Conservation (phyloP, 2,113 vertebrate genomes). For the Casuarius casuarius region DNA sequence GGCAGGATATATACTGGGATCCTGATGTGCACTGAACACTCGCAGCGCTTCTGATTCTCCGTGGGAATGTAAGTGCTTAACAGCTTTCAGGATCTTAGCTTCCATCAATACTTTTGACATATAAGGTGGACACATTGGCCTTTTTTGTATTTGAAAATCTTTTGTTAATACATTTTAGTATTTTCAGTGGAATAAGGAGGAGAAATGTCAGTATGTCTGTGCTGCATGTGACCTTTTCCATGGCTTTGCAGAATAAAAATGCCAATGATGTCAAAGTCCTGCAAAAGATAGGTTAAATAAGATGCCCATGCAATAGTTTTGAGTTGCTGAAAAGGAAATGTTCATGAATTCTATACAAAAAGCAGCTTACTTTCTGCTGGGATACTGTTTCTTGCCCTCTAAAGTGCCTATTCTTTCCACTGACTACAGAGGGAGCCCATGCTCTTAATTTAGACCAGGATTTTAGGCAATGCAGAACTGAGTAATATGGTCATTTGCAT, state of each 20-base stretch:
- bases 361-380: background rate
- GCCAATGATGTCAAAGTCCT: too few species aligned
- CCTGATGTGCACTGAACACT: background rate
- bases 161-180: background rate
- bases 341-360: background rate
- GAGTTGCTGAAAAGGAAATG: background rate
- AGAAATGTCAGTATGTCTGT: background rate
- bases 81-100: background rate
- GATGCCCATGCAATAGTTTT: background rate
- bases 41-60: background rate
- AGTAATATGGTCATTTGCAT: background rate
- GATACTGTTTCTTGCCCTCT: background rate
- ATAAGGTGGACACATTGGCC: background rate
- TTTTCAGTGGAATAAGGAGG: background rate
- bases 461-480: background rate
- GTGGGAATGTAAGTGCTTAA: background rate
- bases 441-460: background rate
- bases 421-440: background rate
- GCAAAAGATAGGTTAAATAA: background rate
- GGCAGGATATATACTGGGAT: background rate
- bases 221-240: background rate
- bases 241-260: background rate
- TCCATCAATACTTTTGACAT: background rate
- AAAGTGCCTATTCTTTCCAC: background rate
- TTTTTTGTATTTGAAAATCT: background rate